phyloP scores from a whole-genome alignment of 2,797 vertebrate genomes.

The Platalea minor region DNA sequence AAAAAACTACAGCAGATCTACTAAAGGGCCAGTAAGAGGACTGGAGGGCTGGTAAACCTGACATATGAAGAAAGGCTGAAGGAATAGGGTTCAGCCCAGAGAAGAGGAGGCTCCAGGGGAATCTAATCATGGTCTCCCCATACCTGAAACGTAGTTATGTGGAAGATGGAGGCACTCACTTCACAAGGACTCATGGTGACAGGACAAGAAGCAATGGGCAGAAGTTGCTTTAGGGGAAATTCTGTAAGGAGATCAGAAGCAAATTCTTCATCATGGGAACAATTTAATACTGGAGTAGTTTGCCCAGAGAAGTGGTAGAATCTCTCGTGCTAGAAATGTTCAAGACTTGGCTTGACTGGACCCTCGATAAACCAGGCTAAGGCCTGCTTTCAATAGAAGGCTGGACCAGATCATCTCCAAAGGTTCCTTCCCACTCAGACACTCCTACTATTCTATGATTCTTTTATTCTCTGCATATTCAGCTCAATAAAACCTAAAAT shows the following conservation, averaged over 20 bases:
- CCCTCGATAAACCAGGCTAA: neutral
- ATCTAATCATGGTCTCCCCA: neutral
- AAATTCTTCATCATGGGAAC: neutral
- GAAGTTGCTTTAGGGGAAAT: neutral
- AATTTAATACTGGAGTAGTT: neutral
- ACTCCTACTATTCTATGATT: neutral
- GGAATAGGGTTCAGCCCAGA: neutral
- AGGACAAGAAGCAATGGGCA: neutral
- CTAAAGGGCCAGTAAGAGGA: neutral
- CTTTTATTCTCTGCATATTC: neutral
- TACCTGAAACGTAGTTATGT: neutral
- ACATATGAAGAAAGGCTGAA: neutral
- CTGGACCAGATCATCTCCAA: neutral
- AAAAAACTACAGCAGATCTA: neutral
- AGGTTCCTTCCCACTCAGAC: neutral
- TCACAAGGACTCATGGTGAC: neutral
- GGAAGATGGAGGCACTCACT: neutral
- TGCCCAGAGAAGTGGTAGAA: neutral
- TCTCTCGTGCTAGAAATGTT: neutral
- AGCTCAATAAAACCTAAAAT: neutral
- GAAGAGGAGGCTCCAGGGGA: neutral
- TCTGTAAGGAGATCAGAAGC: neutral
- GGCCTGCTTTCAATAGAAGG: neutral
- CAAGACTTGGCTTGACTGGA: neutral
- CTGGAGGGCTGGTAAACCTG: neutral